Evolutionary conservation across 2,888 invertebrate species (phyloP).

Genomic region (Phaedon cochleariae): DNA sequence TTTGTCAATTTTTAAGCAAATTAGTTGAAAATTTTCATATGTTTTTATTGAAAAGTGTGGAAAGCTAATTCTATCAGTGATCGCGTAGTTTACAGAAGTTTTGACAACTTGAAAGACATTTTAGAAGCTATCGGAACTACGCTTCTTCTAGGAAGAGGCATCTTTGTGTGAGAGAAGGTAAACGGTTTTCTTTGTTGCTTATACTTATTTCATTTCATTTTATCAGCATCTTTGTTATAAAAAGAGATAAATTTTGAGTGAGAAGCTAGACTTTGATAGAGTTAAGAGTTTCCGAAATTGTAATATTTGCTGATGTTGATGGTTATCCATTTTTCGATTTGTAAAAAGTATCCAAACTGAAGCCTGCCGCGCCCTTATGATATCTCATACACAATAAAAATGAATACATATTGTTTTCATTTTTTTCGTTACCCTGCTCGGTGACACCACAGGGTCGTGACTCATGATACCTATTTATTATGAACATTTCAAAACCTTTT

Average conservation of each 20-base stretch:
- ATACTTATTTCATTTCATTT: conserved; percentile 63
- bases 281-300: not conserved
- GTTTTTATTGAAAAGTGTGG: conserved; percentile 28
- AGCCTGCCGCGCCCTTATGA: conserved; percentile 30
- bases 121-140: conserved; percentile 40
- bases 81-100: not conserved
- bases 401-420: too few relatives aligned
- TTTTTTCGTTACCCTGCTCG: too few relatives aligned
- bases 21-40: conserved; percentile 36
- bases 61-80: conserved; percentile 12
- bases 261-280: conserved; percentile 50
- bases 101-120: conserved; percentile 37
- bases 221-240: conserved; percentile 63
- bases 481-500: too few relatives aligned
- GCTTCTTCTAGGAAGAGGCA: conserved; percentile 47
- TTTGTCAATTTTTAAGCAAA: conserved; percentile 54
- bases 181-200: conserved; percentile 63
- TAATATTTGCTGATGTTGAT: not conserved
- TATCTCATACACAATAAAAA: too few relatives aligned
- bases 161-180: conserved; percentile 56
- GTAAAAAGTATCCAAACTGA: not conserved
- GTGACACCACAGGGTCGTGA: too few relatives aligned
- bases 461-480: too few relatives aligned
- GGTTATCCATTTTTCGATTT: not conserved
- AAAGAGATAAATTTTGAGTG: conserved; percentile 61